These are phyloP conservation scores for Isaurus tuberculatus DNA, from an alignment of 92 coral and sea anemone genomes.

Conservation along the genomic window DNA sequence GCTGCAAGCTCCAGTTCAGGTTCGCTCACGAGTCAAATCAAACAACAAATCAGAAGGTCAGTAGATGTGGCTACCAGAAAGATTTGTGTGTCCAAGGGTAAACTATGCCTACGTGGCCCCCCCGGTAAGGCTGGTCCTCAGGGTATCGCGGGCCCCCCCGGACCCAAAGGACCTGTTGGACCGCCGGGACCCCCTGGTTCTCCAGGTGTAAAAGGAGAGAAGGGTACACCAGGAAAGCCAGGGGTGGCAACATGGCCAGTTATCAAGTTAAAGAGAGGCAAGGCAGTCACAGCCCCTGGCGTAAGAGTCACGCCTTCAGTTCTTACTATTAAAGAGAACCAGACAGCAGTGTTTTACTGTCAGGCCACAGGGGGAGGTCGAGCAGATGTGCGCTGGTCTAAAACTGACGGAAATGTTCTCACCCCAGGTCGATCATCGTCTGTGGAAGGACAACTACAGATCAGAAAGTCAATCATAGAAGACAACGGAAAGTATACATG, in stretches of 20 bases:
- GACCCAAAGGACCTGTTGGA: conserved; percentile 28
- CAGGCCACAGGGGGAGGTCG: conserved; percentile 21
- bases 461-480: conserved; percentile 3
- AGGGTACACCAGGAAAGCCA: conserved; percentile 20
- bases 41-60: conserved; percentile 22
- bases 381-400: conserved; percentile 23
- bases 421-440: conserved; percentile 18
- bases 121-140: too few species aligned
- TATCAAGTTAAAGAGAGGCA: neutral
- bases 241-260: conserved; percentile 31
- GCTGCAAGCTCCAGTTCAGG: neutral
- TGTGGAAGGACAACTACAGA: conserved; percentile 24
- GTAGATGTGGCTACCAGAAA: conserved; percentile 24
- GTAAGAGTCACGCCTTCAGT: conserved; percentile 21
- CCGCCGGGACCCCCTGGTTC: conserved; percentile 24
- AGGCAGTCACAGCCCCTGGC: conserved; percentile 10
- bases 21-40: conserved; percentile 25
- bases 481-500: conserved; percentile 26
- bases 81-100: conserved; percentile 26
- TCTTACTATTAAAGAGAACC: conserved; percentile 24
- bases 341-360: conserved; percentile 33
- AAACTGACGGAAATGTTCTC: neutral
- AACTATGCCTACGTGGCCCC: conserved; percentile 28
- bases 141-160: too few species aligned
- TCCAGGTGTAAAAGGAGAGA: conserved; percentile 22